These are phyloP conservation scores for Nerophis lumbriciformis DNA, from an alignment of 2,113 vertebrate genomes.

Conservation along the genomic window DNA sequence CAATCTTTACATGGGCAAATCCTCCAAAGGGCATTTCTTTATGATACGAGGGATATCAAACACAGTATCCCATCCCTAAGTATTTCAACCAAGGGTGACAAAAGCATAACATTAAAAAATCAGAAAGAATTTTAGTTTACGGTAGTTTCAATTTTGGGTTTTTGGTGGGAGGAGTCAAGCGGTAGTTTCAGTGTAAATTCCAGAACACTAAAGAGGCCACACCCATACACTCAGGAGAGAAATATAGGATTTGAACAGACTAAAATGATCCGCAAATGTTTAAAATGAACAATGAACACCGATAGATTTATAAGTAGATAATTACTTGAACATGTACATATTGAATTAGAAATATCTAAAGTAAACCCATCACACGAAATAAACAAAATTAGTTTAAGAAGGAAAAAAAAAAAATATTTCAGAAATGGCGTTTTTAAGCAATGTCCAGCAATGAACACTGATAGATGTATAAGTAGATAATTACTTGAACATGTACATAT, in stretches of 20 bases:
- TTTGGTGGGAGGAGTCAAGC: conserved; percentile 33
- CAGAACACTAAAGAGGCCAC: conserved; percentile 15
- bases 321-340: too few relatives aligned
- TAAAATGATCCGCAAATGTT: too few relatives aligned
- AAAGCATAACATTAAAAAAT: neutral
- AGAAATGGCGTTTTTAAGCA: too few relatives aligned
- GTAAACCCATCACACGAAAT: neutral
- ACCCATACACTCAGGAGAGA: neutral
- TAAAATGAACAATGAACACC: too few relatives aligned
- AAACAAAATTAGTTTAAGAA: too few relatives aligned
- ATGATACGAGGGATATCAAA: conserved; percentile 13
- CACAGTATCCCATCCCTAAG: conserved; percentile 16
- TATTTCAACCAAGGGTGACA: conserved; percentile 12
- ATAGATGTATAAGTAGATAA: too few relatives aligned
- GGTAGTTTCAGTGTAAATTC: conserved; percentile 59
- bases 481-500: too few relatives aligned
- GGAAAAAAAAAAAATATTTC: too few relatives aligned
- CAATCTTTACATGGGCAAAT: neutral
- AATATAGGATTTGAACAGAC: too few relatives aligned
- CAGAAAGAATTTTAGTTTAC: conserved; percentile 1
- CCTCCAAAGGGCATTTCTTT: conserved; percentile 18
- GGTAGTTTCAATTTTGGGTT: conserved; percentile 32
- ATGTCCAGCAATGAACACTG: too few relatives aligned
- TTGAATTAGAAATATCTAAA: too few relatives aligned
- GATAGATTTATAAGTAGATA: too few relatives aligned